These are phyloP conservation scores for Amphipyra berbera DNA, from an alignment of 2,888 invertebrate species.

Conservation along the genomic window DNA sequence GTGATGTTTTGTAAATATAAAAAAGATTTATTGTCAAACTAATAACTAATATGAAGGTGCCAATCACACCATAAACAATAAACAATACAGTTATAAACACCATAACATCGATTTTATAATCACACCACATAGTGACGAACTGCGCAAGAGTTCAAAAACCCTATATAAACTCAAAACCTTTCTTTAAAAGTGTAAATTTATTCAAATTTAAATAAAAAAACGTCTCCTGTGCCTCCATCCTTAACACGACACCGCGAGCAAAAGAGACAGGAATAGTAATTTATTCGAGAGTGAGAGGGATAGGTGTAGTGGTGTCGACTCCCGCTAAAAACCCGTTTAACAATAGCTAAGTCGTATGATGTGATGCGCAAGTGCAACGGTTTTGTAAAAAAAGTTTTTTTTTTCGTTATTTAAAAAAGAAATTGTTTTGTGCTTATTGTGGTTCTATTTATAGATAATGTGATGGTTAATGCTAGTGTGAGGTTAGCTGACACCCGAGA, in stretches of 20 bases:
- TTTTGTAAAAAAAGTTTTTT: constrained; percentile 55
- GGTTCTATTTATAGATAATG: constrained; percentile 50
- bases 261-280: constrained; percentile 25
- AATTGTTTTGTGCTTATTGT: constrained; percentile 44
- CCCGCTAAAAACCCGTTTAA: constrained; percentile 71
- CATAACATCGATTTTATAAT: constrained; percentile 48
- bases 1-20: too few species aligned
- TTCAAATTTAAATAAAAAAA: constrained; percentile 86
- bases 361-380: constrained; percentile 66
- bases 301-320: constrained; percentile 25
- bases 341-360: constrained; percentile 75
- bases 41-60: constrained; percentile 4
- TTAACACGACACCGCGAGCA: constrained; percentile 66
- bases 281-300: constrained; percentile 10
- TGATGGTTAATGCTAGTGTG: constrained; percentile 25
- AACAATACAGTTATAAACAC: constrained; percentile 35
- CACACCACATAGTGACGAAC: constrained; percentile 55
- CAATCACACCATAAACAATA: constrained; percentile 23
- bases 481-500: constrained; percentile 29
- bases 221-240: constrained; percentile 75
- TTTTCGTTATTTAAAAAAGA: constrained; percentile 40
- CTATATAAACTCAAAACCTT: constrained; percentile 71
- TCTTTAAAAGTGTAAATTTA: constrained; percentile 88
- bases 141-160: constrained; percentile 75
- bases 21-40: constrained; percentile 27